Base-by-base conservation (phyloP, 2,113 vertebrate genomes). In the Pardalotus punctatus region DNA sequence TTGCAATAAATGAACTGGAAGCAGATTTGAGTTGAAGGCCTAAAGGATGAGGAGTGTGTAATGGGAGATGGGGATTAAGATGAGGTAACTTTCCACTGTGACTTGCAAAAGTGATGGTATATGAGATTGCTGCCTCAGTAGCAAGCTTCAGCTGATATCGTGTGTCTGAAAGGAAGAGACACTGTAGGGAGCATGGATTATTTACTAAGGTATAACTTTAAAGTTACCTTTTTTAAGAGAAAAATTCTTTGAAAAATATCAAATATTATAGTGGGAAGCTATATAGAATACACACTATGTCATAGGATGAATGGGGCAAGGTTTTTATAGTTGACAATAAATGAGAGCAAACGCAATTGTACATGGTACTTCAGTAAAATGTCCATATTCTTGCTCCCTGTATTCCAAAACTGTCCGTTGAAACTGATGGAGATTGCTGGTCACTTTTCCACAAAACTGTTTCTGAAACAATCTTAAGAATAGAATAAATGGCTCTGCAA, bases 1-100 rank as follows among this genome's bases (percentile, higher is more conserved):
- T 96, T 90, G 76, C 86, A 88, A 47, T 86, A 90, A 58, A 57
- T 74, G 76, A 83, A 47, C 54, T 78, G 69, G 83, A 92, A 90
- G 38, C 35, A 81, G 33, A 62, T 83, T 90, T 81, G 51, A 70
- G 29, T 60, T 83, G 62, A 94, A 69, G 65, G 66, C 50, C 31
- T 71, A 69, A 3, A 47, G 62, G 57, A 70, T 62, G 45, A 73
- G 53, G 36, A 61, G 16, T 38, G n/a, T 76, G 56, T 90, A 92
- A 92, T 28, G 12, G 72, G 82, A 91, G 48, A 90, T 1, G 3
- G 31, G 40, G 45, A 61, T 88, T 62, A 72, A 73, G 71, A 43
- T 1, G 3, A 62, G 7, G 86, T 77, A 47, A 24, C 94, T 92
- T 95, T 94, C 91, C 82, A 60, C 64, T 77, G 31, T 88, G 82